Evolutionary conservation across 1,140 invertebrate species (phyloP).

Genomic region (Melipona quadrifasciata): DNA sequence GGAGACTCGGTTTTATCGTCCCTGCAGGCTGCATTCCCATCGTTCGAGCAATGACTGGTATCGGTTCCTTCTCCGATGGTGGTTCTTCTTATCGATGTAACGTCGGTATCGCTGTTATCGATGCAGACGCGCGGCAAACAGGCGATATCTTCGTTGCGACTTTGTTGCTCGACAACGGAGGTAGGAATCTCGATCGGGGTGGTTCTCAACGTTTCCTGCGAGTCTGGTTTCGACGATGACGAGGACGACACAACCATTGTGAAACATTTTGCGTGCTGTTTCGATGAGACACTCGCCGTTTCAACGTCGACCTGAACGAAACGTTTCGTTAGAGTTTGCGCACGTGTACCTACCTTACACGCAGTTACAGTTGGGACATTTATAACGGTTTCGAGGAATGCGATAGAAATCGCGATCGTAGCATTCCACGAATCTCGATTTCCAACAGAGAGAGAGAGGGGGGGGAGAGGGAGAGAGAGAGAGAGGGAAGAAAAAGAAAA

Average conservation of each 20-base stretch:
- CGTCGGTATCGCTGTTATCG: slow-evolving; percentile 7
- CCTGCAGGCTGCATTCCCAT: too few species aligned
- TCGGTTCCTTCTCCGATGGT: neutral
- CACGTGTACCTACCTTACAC: neutral
- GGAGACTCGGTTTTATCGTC: neutral
- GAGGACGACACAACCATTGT: neutral
- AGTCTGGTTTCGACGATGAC: neutral
- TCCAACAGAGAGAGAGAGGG: too few species aligned
- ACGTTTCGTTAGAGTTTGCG: neutral
- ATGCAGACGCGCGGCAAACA: neutral
- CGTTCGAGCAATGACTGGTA: neutral
- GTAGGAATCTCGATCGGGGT: accelerated
- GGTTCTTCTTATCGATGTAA: neutral
- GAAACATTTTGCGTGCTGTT: neutral
- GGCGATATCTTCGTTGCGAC: neutral
- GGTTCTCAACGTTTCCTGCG: neutral
- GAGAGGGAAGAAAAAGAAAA: neutral
- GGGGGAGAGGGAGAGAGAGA: too few species aligned
- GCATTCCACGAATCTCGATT: neutral
- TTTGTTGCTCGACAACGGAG: neutral
- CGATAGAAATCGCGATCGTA: slow-evolving; percentile 22
- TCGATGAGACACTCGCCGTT: neutral
- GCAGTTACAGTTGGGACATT: neutral
- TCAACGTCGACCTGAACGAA: slow-evolving; percentile 2
- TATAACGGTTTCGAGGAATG: slow-evolving; percentile 29